These are phyloP conservation scores for Zaprionus inermis DNA, from an alignment of 1,140 invertebrate genomes.

Conservation along the genomic window DNA sequence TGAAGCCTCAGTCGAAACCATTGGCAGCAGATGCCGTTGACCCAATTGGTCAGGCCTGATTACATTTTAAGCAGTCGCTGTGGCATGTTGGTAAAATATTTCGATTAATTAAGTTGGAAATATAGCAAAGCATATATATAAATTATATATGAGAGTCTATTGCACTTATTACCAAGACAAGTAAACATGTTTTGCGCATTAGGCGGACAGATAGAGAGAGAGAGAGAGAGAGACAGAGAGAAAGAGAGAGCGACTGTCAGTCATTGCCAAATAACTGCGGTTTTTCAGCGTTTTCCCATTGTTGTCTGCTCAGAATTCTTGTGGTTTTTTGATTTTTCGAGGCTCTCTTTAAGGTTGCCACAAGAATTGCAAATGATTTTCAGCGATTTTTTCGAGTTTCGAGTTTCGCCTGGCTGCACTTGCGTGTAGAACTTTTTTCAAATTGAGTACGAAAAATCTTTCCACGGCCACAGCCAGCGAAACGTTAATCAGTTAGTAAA, in stretches of 20 bases:
- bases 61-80: slow-evolving; percentile 30
- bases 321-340: slow-evolving; percentile 26
- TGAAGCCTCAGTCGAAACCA: not conserved
- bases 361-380: slow-evolving; percentile 29
- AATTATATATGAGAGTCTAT: slow-evolving; percentile 9
- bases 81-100: slow-evolving; percentile 19
- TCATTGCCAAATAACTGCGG: slow-evolving; percentile 72
- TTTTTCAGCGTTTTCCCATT: slow-evolving; percentile 31
- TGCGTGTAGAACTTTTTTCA: slow-evolving; percentile 49
- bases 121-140: slow-evolving; percentile 9
- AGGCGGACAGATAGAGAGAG: not conserved
- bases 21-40: slow-evolving; percentile 26
- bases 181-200: slow-evolving; percentile 46
- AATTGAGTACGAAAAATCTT: slow-evolving; percentile 53
- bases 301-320: slow-evolving; percentile 43
- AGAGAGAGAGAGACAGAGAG: not conserved
- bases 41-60: slow-evolving; percentile 39
- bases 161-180: slow-evolving; percentile 29
- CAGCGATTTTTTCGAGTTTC: too few species aligned
- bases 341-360: slow-evolving; percentile 17
- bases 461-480: slow-evolving; percentile 33
- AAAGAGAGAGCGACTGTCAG: slow-evolving; percentile 3
- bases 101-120: not conserved
- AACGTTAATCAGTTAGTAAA: slow-evolving; percentile 67
- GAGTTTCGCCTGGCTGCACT: slow-evolving; percentile 45